A percentile compares a stretch with the other conserved stretches of the same genome.
Conservation (phyloP, 2,888 invertebrate genomes). For the Entomobrya proxima region DNA sequence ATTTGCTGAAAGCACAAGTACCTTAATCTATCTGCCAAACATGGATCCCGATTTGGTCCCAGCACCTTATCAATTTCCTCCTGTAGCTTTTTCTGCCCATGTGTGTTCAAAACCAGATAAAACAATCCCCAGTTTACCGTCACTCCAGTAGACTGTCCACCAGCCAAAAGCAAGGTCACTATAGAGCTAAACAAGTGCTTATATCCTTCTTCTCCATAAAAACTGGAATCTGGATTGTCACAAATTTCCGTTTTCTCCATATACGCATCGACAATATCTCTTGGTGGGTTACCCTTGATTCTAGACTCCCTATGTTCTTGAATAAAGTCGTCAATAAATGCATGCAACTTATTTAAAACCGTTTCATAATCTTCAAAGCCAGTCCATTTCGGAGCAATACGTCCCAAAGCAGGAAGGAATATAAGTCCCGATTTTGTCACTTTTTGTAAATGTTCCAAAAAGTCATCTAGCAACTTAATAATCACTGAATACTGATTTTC, state of each 20-base stretch:
- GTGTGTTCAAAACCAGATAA: not conserved
- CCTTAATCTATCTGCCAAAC: not conserved
- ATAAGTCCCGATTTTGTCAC: not conserved
- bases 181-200: not conserved
- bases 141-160: not conserved
- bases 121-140: not conserved
- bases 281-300: not conserved
- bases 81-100: not conserved
- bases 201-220: not conserved
- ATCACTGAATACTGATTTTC: not conserved
- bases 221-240: not conserved
- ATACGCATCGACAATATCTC: not conserved
- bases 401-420: not conserved
- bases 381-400: not conserved
- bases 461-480: not conserved
- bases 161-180: not conserved
- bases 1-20: not conserved
- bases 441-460: not conserved
- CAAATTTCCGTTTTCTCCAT: not conserved
- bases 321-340: not conserved
- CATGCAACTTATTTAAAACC: not conserved
- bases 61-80: not conserved
- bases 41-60: not conserved
- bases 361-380: not conserved
- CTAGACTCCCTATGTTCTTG: not conserved